Evolutionary conservation across 2,888 invertebrate genomes (phyloP).

Genomic region (Noctuana brunneofusca): DNA sequence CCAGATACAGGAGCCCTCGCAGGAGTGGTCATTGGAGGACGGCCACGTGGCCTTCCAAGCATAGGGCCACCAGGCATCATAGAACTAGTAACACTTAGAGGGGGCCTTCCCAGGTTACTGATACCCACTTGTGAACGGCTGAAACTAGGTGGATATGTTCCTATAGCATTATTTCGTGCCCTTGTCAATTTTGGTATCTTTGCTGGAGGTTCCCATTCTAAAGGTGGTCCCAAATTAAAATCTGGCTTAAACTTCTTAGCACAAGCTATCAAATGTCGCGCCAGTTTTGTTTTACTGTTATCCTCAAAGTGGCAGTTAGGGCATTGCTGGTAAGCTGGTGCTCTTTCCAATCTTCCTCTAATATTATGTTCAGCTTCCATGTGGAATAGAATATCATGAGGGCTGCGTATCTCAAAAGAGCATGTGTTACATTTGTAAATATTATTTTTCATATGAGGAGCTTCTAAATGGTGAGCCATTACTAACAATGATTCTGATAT

Average conservation of each 20-base stretch:
- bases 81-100: constrained; percentile 55
- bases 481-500: constrained; percentile 94
- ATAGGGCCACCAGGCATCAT: constrained; percentile 60
- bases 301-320: constrained; percentile 97
- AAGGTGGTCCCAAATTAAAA: constrained; percentile 92
- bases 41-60: constrained; percentile 73
- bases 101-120: constrained; percentile 68
- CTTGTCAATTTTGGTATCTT: constrained; percentile 90
- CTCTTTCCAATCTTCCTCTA: constrained; percentile 93
- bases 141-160: constrained; percentile 74
- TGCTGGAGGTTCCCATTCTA: constrained; percentile 97
- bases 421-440: constrained; percentile 95
- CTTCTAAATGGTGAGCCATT: constrained; percentile 95
- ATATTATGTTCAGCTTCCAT: constrained; percentile 97
- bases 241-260: constrained; percentile 95
- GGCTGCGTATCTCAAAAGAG: constrained; percentile 91
- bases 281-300: constrained; percentile 95
- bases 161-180: constrained; percentile 70
- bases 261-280: constrained; percentile 94
- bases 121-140: constrained; percentile 77
- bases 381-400: constrained; percentile 95
- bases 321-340: constrained; percentile 96
- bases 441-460: constrained; percentile 95
- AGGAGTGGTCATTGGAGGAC: constrained; percentile 64
- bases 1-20: constrained; percentile 69